Conservation (phyloP, 2,113 vertebrate genomes). For the Numida meleagris region DNA sequence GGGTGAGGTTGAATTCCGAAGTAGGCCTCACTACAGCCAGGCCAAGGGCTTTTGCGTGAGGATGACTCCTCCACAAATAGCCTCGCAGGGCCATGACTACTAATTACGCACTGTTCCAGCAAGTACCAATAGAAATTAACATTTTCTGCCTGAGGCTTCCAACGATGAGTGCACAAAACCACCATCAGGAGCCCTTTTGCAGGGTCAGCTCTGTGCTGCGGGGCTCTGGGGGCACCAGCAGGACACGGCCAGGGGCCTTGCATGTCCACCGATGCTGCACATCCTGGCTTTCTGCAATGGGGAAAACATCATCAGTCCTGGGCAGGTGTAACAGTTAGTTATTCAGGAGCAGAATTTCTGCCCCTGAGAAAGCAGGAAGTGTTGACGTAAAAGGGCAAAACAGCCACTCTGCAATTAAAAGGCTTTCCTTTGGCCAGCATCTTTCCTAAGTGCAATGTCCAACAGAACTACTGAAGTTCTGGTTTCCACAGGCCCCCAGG, state of each 20-base stretch:
- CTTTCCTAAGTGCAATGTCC: not conserved
- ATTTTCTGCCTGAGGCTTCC: not conserved
- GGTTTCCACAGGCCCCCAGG: not conserved
- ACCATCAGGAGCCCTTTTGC: rapidly evolving
- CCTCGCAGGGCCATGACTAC: not conserved
- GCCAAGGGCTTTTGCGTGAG: not conserved
- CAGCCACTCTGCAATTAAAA: constrained; percentile 14
- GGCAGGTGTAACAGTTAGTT: not conserved
- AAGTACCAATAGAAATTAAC: not conserved
- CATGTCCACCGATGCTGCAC: not conserved
- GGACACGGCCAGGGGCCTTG: not conserved
- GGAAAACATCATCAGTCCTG: not conserved
- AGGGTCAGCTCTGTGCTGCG: not conserved
- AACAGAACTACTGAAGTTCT: not conserved
- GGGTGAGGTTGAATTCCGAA: not conserved
- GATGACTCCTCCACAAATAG: not conserved
- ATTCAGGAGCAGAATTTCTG: not conserved
- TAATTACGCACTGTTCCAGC: not conserved
- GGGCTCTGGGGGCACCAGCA: not conserved
- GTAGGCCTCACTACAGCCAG: not conserved
- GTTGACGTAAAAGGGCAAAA: not conserved
- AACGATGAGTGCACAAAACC: rapidly evolving
- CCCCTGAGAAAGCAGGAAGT: constrained; percentile 24
- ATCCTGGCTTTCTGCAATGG: not conserved
- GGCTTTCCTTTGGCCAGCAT: not conserved